phyloP scores from a whole-genome alignment of 2,797 vertebrate species.

The Perodicticus potto region DNA sequence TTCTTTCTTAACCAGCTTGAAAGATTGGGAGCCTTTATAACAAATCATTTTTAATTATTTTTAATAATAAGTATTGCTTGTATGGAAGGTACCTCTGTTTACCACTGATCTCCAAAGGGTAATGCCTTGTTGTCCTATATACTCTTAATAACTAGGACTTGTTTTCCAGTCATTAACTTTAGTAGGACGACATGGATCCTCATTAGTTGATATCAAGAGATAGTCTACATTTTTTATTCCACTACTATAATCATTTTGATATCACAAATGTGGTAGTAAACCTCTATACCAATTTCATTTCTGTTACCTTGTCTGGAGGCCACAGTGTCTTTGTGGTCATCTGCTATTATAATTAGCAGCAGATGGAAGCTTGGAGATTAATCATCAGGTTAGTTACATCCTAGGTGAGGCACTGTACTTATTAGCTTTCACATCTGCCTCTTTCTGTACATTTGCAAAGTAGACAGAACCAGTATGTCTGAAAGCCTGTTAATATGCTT shows the following conservation, averaged over 20 bases:
- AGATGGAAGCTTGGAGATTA: slow-evolving; percentile 35
- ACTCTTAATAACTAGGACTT: neutral
- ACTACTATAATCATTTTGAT: neutral
- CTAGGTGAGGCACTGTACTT: neutral
- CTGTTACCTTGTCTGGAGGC: neutral
- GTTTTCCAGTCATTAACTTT: neutral
- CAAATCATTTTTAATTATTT: neutral
- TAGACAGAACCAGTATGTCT: neutral
- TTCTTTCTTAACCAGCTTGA: neutral
- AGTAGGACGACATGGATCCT: neutral
- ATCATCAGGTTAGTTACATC: neutral
- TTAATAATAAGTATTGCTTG: neutral
- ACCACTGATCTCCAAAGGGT: neutral
- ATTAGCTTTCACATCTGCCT: slow-evolving; percentile 8
- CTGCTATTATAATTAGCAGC: slow-evolving; percentile 43
- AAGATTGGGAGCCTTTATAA: neutral
- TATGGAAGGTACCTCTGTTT: neutral
- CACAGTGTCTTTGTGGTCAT: neutral
- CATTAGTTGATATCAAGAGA: neutral
- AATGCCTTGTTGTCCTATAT: neutral
- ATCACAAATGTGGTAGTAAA: neutral
- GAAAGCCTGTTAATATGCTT: neutral
- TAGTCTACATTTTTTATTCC: neutral
- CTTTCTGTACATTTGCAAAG: neutral
- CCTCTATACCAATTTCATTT: neutral